phyloP scores from a whole-genome alignment of 37 sponge, comb jelly and placozoan species.

The Halisarca cf. caerulea region DNA sequence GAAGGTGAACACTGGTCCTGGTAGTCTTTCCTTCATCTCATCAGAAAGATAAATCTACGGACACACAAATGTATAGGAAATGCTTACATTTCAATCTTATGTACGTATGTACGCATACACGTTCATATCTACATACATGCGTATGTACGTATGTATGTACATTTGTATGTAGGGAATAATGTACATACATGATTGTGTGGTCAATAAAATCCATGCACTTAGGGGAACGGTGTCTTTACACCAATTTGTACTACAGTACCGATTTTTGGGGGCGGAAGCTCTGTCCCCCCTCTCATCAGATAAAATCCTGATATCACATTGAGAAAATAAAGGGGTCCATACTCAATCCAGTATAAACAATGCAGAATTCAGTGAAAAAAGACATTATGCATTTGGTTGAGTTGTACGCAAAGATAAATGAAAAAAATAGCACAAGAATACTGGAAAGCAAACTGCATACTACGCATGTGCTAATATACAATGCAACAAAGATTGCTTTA shows the following conservation, averaged over 20 bases:
- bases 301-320: too few relatives aligned
- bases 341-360: too few relatives aligned
- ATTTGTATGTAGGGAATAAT: neutral
- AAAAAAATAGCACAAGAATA: neutral
- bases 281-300: too few relatives aligned
- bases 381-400: too few relatives aligned
- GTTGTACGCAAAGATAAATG: too few relatives aligned
- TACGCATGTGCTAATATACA: neutral
- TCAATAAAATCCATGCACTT: too few relatives aligned
- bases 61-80: neutral
- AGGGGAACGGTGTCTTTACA: too few relatives aligned
- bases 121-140: neutral
- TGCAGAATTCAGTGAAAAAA: too few relatives aligned
- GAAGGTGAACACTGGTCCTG: conserved; percentile 53
- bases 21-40: conserved; percentile 57
- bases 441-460: neutral
- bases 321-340: too few relatives aligned
- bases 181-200: too few relatives aligned
- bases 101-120: neutral
- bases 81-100: neutral
- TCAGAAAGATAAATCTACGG: conserved; percentile 15
- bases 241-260: too few relatives aligned
- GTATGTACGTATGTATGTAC: conserved; percentile 1
- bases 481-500: neutral
- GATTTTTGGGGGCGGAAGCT: too few relatives aligned